Evolutionary conservation across 2,797 vertebrate genomes (phyloP).

Genomic region (Echiichthys vipera): DNA sequence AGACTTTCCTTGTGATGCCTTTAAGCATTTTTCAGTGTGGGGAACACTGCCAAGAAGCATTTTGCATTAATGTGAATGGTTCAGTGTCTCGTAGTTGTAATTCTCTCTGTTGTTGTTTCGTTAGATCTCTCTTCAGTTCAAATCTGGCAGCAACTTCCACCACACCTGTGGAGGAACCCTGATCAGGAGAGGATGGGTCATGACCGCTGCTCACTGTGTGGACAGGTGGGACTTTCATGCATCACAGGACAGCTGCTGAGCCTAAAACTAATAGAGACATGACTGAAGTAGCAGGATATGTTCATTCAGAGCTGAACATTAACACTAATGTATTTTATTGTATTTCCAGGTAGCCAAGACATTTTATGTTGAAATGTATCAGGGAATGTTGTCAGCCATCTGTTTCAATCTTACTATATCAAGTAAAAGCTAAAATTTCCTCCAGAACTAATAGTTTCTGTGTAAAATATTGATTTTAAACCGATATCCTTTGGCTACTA

Average conservation of each 20-base stretch:
- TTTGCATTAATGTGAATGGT: neutral
- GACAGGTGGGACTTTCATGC: constrained; percentile 77
- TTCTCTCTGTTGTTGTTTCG: neutral
- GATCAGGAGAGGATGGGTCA: constrained; percentile 87
- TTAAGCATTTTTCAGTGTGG: neutral
- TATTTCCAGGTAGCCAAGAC: neutral
- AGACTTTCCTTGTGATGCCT: neutral
- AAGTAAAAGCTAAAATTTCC: neutral
- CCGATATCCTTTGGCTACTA: too few relatives aligned
- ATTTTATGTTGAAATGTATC: neutral
- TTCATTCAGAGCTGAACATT: neutral
- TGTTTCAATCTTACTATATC: too few relatives aligned
- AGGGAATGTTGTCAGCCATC: neutral
- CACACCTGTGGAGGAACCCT: constrained; percentile 93
- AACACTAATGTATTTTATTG: neutral
- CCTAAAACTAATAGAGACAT: neutral
- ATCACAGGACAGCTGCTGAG: constrained; percentile 11
- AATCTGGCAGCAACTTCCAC: constrained; percentile 74
- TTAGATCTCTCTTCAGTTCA: constrained; percentile 92
- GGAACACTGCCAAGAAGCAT: neutral
- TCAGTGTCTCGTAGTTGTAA: neutral
- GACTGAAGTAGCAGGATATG: neutral
- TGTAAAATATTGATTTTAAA: neutral
- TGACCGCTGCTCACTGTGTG: constrained; percentile 94
- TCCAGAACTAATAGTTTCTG: neutral